Conservation (phyloP, 2,113 vertebrate species). For the Oreotrochilus melanogaster region DNA sequence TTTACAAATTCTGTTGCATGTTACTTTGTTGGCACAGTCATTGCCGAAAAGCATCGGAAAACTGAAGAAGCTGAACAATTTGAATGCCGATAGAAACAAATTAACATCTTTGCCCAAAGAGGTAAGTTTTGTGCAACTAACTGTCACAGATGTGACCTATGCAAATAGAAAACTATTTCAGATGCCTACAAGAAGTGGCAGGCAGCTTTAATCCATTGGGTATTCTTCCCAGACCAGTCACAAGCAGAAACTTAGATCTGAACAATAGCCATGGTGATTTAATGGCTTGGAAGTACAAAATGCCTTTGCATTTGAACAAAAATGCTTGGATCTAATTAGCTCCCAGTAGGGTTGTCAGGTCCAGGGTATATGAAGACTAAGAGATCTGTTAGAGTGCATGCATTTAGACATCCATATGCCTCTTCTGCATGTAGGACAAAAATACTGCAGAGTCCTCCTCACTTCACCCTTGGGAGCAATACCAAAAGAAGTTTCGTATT, state of each 20-base stretch:
- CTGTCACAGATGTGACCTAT: not conserved
- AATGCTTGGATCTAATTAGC: not conserved
- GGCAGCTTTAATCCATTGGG: not conserved
- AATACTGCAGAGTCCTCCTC: not conserved
- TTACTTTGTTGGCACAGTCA: conserved; percentile 73
- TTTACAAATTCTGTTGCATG: not conserved
- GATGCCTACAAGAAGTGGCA: not conserved
- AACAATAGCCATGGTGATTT: not conserved
- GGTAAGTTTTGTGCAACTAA: conserved; percentile 77
- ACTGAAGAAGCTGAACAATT: conserved; percentile 93
- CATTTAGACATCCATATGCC: not conserved
- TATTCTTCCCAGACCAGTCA: not conserved
- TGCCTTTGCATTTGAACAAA: not conserved
- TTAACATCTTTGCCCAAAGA: conserved; percentile 93
- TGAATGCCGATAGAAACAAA: conserved; percentile 96
- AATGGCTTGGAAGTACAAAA: not conserved
- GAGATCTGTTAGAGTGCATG: not conserved
- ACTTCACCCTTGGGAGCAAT: not conserved
- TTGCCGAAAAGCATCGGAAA: conserved; percentile 95
- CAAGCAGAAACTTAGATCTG: not conserved
- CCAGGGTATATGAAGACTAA: not conserved
- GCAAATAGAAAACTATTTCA: not conserved
- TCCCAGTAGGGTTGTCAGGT: not conserved
- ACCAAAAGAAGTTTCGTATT: not conserved
- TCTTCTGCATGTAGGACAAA: not conserved